phyloP scores from a whole-genome alignment of 2,888 invertebrate genomes.

The Phorcus lineatus region DNA sequence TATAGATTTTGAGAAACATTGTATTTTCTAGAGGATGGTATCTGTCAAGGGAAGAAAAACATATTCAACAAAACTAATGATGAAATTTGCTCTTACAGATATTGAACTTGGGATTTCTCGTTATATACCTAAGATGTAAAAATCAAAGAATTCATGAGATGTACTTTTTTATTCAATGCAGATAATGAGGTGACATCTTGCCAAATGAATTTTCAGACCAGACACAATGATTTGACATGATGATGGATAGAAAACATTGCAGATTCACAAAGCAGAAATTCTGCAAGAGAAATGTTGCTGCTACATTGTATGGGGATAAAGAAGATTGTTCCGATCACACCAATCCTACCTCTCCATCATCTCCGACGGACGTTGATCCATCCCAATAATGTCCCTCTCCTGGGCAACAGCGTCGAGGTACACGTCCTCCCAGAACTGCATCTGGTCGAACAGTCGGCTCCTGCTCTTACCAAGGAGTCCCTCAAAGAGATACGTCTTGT shows the following conservation, averaged over 20 bases:
- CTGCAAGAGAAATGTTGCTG: not conserved
- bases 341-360: slow-evolving; percentile 92
- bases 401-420: slow-evolving; percentile 98
- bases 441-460: slow-evolving; percentile 94
- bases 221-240: no score
- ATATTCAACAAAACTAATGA: no score
- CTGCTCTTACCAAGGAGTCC: slow-evolving; percentile 84
- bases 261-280: not conserved
- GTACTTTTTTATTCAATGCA: no score
- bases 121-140: no score
- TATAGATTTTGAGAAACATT: no score
- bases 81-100: no score
- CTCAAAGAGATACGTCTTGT: slow-evolving; percentile 93
- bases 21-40: no score
- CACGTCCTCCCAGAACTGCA: slow-evolving; percentile 97
- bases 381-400: slow-evolving; percentile 97
- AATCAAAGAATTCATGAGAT: no score
- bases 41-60: no score
- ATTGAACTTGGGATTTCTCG: no score
- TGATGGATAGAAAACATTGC: not conserved
- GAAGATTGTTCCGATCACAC: not conserved
- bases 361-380: slow-evolving; percentile 99
- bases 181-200: no score
- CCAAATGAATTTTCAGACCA: no score
- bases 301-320: not conserved